Evolutionary conservation across 2,888 invertebrate species (phyloP).

Genomic region (Malthinus seriepunctatus): DNA sequence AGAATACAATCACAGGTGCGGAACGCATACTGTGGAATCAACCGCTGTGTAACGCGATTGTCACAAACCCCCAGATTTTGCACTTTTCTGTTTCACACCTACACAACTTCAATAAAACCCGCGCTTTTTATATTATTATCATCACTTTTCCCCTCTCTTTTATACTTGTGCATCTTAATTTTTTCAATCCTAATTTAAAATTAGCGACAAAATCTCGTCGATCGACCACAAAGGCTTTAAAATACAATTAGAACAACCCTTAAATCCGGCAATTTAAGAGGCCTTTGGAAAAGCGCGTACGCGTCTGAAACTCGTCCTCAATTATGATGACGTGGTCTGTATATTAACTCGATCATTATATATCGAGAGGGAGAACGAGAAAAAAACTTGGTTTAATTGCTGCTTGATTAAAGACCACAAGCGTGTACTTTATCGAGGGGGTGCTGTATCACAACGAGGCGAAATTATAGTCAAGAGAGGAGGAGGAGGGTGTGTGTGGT

Average conservation of each 20-base stretch:
- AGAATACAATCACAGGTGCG: conserved; percentile 35
- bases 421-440: conserved; percentile 42
- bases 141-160: conserved; percentile 31
- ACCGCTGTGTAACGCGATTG: conserved; percentile 43
- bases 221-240: conserved; percentile 3
- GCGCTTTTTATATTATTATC: conserved; percentile 28
- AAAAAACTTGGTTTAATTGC: conserved; percentile 53
- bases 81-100: conserved; percentile 41
- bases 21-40: conserved; percentile 37
- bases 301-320: conserved; percentile 39
- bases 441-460: conserved; percentile 35
- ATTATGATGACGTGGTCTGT: conserved; percentile 43
- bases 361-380: conserved; percentile 37
- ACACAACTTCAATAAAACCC: conserved; percentile 33
- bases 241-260: conserved; percentile 25
- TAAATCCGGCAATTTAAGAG: conserved; percentile 22
- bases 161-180: conserved; percentile 11
- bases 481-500: background rate
- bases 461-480: conserved; percentile 37
- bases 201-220: background rate
- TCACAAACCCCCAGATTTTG: conserved; percentile 43
- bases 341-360: conserved; percentile 50
- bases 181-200: conserved; percentile 15
- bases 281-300: conserved; percentile 34
- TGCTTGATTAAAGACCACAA: conserved; percentile 55